Percentiles rank a stretch among this genome's conserved stretches.
Conservation (phyloP, 1,140 invertebrate species). For the Littorina saxatilis region DNA sequence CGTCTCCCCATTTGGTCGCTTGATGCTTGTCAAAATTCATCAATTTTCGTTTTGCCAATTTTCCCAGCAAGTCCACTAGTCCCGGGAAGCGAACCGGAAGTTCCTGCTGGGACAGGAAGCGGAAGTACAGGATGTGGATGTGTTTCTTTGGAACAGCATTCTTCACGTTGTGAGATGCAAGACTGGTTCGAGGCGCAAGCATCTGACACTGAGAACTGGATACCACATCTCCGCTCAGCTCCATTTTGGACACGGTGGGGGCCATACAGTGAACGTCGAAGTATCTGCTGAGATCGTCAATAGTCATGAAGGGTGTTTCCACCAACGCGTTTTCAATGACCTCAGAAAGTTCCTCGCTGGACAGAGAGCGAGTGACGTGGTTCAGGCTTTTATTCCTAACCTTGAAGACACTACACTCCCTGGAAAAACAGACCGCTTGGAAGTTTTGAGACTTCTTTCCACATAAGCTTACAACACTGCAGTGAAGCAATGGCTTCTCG, state of each 20-base stretch:
- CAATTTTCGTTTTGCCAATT: neutral
- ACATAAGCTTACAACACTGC: neutral
- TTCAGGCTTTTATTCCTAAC: neutral
- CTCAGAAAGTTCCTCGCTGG: neutral
- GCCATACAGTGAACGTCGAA: neutral
- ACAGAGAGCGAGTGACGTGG: neutral
- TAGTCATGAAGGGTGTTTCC: neutral
- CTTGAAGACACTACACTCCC: neutral
- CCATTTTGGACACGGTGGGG: neutral
- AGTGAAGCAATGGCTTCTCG: neutral
- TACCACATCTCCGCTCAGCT: neutral
- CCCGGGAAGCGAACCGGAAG: slow-evolving; percentile 7
- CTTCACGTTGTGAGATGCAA: too few species aligned
- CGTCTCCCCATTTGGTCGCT: slow-evolving; percentile 17
- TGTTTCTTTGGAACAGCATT: neutral
- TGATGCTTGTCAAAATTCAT: slow-evolving; percentile 18
- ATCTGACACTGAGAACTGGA: neutral
- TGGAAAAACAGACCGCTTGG: neutral
- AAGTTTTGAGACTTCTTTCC: neutral
- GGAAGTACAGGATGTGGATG: slow-evolving; percentile 20
- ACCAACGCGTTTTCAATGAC: neutral
- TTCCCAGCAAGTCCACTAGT: neutral
- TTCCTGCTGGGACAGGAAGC: slow-evolving; percentile 23
- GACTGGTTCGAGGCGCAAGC: too few species aligned
- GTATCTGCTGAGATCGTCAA: neutral